Percentiles rank a stretch among this genome's conserved stretches.
phyloP scores from a whole-genome alignment of 2,113 vertebrate species.

The Amphiprion percula region DNA sequence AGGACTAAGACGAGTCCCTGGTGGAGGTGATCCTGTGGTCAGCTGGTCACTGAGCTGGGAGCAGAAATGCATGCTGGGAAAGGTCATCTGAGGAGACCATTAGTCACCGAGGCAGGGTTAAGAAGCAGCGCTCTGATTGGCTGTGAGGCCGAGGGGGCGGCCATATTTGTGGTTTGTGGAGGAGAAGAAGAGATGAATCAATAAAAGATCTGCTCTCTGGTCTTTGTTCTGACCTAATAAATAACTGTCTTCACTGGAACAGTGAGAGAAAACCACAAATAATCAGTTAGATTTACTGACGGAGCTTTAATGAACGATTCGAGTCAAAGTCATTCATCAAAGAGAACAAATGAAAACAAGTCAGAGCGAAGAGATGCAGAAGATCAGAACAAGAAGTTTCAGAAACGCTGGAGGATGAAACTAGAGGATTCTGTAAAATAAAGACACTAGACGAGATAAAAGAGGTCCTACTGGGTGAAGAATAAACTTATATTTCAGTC shows the following conservation, averaged over 20 bases:
- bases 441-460: too few relatives aligned
- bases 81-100: background rate
- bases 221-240: slow-evolving; percentile 26
- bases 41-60: too few relatives aligned
- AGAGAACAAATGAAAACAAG: slow-evolving; percentile 38
- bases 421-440: too few relatives aligned
- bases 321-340: slow-evolving; percentile 30
- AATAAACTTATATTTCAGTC: too few relatives aligned
- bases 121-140: background rate
- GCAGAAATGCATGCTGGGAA: too few relatives aligned
- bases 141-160: background rate
- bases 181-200: slow-evolving; percentile 31
- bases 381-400: too few relatives aligned
- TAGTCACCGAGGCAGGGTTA: slow-evolving; percentile 15
- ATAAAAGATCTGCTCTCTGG: slow-evolving; percentile 38
- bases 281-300: slow-evolving; percentile 28
- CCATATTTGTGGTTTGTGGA: slow-evolving; percentile 65
- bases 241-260: background rate
- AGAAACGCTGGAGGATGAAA: too few relatives aligned
- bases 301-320: slow-evolving; percentile 41
- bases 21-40: too few relatives aligned
- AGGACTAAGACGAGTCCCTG: too few relatives aligned
- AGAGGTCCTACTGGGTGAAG: too few relatives aligned
- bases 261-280: slow-evolving; percentile 41
- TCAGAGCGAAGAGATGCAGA: background rate